Base-by-base conservation (phyloP, 2,888 invertebrate genomes). In the Fabriciana adippe region DNA sequence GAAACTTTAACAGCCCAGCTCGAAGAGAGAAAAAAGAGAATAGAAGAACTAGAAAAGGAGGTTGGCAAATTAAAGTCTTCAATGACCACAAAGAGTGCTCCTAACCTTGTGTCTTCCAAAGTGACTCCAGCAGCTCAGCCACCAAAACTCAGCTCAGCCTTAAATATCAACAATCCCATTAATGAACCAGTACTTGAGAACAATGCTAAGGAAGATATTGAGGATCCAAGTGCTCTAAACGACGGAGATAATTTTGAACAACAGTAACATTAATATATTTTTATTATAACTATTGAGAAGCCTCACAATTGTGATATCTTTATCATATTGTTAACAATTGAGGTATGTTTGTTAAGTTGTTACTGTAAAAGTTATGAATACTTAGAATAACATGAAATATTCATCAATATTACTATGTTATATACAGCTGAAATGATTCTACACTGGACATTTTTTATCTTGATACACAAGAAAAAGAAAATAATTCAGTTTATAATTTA, bases 121-220 rank as follows among this genome's bases (percentile, higher is more conserved):
- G 82, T 91, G 0, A 89, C 91, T 0, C 91, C 90, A 1, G 91
- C 89, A 0, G 85, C 83, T 1, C 86, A 85, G 54, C 89, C 91
- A 6, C 89, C 87, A 0, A 90, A 89, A 74, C 76, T 86, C 6
- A 92, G 90, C 64, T 81, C 89, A 4, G 84, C 89, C 0, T 73
- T 91, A 18, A 90, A 86, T 41, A 11, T 2, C 11, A 81, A 86
- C 50, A 83, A 87, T 68, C 86, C 85, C 26, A 77, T 89, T 0
- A 86, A 90, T 72, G 92, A 92, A 61, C 91, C 87, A 50, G 86
- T 84, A 2, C 71, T 90, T 59, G 92, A 92, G 63, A 90, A 91
- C 79, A 85, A 90, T 84, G 93, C 93, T 41, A 91, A 91, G 71
- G 93, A 93, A 76, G 93, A 92, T 69, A 81, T 92, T n/a, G 93